Base-by-base conservation (phyloP, 2,888 invertebrate genomes). In the Epirrita christyi region DNA sequence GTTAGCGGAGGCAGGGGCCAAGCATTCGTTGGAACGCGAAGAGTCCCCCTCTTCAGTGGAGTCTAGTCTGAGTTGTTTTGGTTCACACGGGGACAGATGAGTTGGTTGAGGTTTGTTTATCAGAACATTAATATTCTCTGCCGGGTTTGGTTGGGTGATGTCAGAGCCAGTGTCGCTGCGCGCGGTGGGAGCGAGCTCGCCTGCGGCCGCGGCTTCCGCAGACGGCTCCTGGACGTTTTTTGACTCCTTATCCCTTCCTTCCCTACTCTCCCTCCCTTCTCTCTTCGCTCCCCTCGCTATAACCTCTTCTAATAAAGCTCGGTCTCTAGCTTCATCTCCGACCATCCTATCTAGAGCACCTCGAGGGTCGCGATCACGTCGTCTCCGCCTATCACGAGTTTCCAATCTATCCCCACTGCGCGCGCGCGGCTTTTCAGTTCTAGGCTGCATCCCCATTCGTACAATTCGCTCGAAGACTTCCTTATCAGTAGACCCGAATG, bases 161-260 rank as follows among this genome's bases (percentile, higher is more conserved):
- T 41, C 86, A 92, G 77, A 92, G 89, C 92, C 93, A 93, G 75
- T 72, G 78, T 66, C 78, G 71, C 81, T 70, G 71, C 61, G 86
- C 86, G 84, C 86, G 85, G 77, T 80, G 82, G 58, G 73, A 68
- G 73, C 78, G 82, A 68, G 79, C 78, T 73, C 90, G 88, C 81
- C 90, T 88, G 86, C 91, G 88, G 81, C 81, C 83, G 93, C 93
- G 93, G 85, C 91, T 83, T 82, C 88, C 92, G 93, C 95, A 95
- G 95, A 93, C 95, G 95, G 94, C 94, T 93, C 93, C 90, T 86
- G 92, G 88, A 85, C 95, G 95, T 95, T 96, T 96, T 95, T 95
- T 95, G 95, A 74, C 86, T 76, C 72, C 60, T 66, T 68, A 66
- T 58, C 58, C 51, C 61, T 47, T 41, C 57, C 58, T 69, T 61